A percentile compares a stretch with the other conserved stretches of the same genome.
phyloP scores from a whole-genome alignment of 2,113 vertebrate genomes.

The Cheirogaleus medius region DNA sequence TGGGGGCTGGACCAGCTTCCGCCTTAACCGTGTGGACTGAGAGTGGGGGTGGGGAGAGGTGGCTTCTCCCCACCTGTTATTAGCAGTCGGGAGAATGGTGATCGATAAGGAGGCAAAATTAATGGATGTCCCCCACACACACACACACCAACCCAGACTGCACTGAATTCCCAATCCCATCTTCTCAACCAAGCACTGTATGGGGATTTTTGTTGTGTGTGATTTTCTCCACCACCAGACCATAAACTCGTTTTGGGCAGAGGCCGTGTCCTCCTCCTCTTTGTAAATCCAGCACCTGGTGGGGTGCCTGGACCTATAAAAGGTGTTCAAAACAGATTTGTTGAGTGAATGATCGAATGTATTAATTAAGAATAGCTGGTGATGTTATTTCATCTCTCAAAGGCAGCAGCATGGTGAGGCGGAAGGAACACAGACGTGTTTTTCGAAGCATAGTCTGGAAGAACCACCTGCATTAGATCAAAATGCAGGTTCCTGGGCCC shows the following conservation, averaged over 20 bases:
- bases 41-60: no score
- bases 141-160: constrained; percentile 53
- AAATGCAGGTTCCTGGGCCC: neutral
- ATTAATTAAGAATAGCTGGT: neutral
- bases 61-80: no score
- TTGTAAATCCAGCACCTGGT: neutral
- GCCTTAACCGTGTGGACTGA: constrained; percentile 37
- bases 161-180: constrained; percentile 41
- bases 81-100: constrained; percentile 50
- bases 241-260: neutral
- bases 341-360: neutral
- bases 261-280: neutral
- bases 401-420: neutral
- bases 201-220: neutral
- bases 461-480: neutral
- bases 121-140: constrained; percentile 56
- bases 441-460: neutral
- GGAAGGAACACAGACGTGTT: neutral
- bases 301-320: neutral
- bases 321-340: neutral
- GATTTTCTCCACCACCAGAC: neutral
- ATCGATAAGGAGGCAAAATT: constrained; percentile 52
- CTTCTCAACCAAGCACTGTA: neutral
- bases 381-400: neutral
- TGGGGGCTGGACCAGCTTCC: neutral